Base-by-base conservation (phyloP, 2,113 vertebrate genomes). In the Manacus vitellinus region DNA sequence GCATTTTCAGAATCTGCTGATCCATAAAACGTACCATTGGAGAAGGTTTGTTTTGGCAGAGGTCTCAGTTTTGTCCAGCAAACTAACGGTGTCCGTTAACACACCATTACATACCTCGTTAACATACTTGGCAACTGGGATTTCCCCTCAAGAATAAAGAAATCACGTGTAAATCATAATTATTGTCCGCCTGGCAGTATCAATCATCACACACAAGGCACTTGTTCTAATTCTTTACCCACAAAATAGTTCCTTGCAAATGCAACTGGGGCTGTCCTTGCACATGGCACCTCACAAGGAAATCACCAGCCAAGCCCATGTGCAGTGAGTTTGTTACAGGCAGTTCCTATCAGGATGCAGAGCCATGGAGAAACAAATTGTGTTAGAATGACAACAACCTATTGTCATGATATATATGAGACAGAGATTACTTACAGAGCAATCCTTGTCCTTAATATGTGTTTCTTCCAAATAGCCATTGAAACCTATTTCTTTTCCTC, bases 81-180 rank as follows among this genome's bases (percentile, higher is more conserved):
- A 88, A 79, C 88, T 98, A 98, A 98, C 97, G 94, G 43, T 97
- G 96, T 89, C 68, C 96, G 95, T 98, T 98, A 98, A 97, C 98
- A 98, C 97, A 84, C 98, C 97, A 97, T 98, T 98, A 98, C 97
- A 96, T 97, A 97, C 95, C 78, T 98, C 97, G 80, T 98, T 98
- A 98, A 98, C 97, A 97, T 97, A 97, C 94, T 96, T 97, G 96
- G 98, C 98, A 98, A 97, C 95, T 97, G 98, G 97, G 98, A 97
- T 95, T 98, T 97, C 61, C 83, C 72, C 94, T 97, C 95, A 96
- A 97, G 97, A 95, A 95, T 78, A 96, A 97, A 97, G 96, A 97
- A 97, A 92, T 93, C 41, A 14, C 33, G 79, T 88, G 87, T 97
- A 97, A 97, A 97, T 97, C 96, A 97, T 62, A 95, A 96, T 97